phyloP scores from a whole-genome alignment of 2,888 invertebrate species.

The Noctua fimbriata region DNA sequence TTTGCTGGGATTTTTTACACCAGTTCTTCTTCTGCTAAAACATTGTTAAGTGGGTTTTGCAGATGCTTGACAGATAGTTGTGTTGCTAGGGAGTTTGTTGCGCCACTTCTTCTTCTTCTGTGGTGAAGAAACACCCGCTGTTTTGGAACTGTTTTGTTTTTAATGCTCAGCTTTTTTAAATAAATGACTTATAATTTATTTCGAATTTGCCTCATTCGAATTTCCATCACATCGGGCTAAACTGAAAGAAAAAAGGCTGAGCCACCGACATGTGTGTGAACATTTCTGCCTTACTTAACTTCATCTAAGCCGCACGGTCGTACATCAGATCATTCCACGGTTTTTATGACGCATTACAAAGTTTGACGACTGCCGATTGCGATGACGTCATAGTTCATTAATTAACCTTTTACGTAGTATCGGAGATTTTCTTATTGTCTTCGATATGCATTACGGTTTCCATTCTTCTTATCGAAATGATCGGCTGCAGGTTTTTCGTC shows the following conservation, averaged over 20 bases:
- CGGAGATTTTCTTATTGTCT: conserved; percentile 51
- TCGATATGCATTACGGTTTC: conserved; percentile 42
- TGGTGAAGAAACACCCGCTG: neutral
- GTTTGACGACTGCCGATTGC: conserved; percentile 36
- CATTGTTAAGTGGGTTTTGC: neutral
- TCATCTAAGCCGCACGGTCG: conserved; percentile 18
- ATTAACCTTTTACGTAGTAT: conserved; percentile 39
- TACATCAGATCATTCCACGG: conserved; percentile 32
- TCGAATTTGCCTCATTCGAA: neutral
- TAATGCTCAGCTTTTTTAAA: too few species aligned
- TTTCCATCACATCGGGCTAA: neutral
- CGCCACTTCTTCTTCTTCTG: neutral
- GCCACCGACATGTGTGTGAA: conserved; percentile 14
- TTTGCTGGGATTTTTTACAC: neutral
- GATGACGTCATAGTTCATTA: conserved; percentile 37
- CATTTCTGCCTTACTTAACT: conserved; percentile 27
- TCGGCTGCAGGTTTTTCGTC: neutral
- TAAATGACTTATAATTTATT: neutral
- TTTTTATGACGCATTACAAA: conserved; percentile 47
- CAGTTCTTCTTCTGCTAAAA: neutral
- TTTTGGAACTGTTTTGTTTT: neutral
- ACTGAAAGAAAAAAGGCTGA: neutral
- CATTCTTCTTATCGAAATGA: conserved; percentile 2
- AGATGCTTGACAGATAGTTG: neutral
- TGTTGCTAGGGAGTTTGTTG: neutral